Base-by-base conservation (phyloP, 1,140 invertebrate species). In the Dreissena polymorpha region DNA sequence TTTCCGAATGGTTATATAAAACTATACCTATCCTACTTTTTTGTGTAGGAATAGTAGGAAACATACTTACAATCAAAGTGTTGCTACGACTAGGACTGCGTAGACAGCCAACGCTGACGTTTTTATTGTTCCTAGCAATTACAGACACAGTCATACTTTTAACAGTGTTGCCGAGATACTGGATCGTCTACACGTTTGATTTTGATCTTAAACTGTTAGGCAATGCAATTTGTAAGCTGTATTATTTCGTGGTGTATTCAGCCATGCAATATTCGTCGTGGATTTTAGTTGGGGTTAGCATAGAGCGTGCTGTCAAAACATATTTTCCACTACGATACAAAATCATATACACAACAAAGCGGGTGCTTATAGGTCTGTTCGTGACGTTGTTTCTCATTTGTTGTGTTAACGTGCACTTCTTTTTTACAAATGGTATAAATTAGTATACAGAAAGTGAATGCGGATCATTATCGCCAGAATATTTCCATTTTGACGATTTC, bases 201-300 rank as follows among this genome's bases (percentile, higher is more conserved):
- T 76, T 71, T 13, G 89, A 91, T 68, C 60, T 90, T 10, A 65
- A 86, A 39, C 70, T 65, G 13, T 10, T 85, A 12, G 83, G 79
- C 50, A 25, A 84, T 27, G 64, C 63, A 10, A 76, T 83, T 0
- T 91, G 90, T 68, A 88, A 87, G 78, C 27, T 88, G 0, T 83
- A 89, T 82, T 71, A 86, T 7, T 91, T 90, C 74, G 49, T 88
- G 10, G 78, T 89, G 0, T 91, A 91, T 73, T 57, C 80, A 14
- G 60, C 82, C 13, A 85, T 89, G 85, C 86, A 91, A 55, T 88
- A 82, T 74, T 91, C 89, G 0, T 87, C 90, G 0, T 91, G 90
- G 90, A 87, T 90, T 63, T 80, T 90, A 14, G 89, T 89, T n/a
- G 83, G 84, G 21, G 84, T 90, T 2, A 83, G 87, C 0, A 60